Evolutionary conservation across 2,113 vertebrate genomes (phyloP).

Genomic region (Toxostoma redivivum): DNA sequence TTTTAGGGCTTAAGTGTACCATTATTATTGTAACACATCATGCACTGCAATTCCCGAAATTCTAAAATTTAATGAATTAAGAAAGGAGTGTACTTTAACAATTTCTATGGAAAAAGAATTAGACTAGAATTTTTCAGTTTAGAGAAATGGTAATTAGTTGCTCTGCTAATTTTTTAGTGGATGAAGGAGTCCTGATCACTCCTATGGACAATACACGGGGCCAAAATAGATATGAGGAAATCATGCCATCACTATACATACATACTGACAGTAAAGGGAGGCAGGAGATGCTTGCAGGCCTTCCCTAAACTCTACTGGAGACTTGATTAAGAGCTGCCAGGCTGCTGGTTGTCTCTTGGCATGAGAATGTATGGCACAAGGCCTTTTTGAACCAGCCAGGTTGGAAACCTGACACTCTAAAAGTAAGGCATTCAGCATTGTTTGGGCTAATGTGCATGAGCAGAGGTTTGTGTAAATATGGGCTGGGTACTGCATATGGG

Average conservation of each 20-base stretch:
- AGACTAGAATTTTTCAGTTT: background rate
- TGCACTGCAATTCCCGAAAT: background rate
- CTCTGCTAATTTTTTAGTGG: background rate
- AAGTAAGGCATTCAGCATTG: background rate
- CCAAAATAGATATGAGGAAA: background rate
- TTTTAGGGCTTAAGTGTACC: background rate
- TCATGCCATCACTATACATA: background rate
- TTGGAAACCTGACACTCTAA: background rate
- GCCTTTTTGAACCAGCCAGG: background rate
- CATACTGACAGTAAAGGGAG: background rate
- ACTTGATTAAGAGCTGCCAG: background rate
- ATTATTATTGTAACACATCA: background rate
- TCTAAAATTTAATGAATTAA: background rate
- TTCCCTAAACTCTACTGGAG: background rate
- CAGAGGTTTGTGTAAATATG: background rate
- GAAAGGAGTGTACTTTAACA: background rate
- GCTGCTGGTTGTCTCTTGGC: background rate
- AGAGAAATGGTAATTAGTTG: background rate
- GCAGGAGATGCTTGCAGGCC: background rate
- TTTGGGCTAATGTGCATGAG: background rate
- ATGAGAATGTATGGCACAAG: fast-evolving
- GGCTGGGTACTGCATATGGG: background rate
- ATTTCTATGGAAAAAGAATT: background rate
- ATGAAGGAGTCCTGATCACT: background rate
- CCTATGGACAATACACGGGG: background rate